phyloP scores from a whole-genome alignment of 2,888 invertebrate species.

The Biston stratarius region DNA sequence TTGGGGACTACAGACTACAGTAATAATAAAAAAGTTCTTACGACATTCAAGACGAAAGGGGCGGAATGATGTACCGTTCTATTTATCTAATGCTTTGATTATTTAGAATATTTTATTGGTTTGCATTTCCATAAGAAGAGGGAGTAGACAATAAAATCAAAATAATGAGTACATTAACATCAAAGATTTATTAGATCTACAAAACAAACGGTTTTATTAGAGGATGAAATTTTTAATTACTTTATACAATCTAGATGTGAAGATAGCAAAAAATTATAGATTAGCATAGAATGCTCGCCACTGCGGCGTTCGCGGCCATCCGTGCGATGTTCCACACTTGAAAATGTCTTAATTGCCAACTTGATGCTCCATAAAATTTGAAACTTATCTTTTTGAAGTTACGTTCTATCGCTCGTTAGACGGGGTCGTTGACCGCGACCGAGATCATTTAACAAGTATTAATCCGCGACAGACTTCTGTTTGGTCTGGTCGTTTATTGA shows the following conservation, averaged over 20 bases:
- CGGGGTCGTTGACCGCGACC: constrained; percentile 69
- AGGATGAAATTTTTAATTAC: constrained; percentile 30
- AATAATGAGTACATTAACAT: constrained; percentile 30
- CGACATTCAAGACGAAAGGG: constrained; percentile 37
- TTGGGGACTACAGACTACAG: constrained; percentile 52
- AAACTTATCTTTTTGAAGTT: constrained; percentile 68
- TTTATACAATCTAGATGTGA: constrained; percentile 17
- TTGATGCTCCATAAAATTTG: constrained; percentile 83
- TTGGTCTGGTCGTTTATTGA: constrained; percentile 17
- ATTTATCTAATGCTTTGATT: constrained; percentile 39
- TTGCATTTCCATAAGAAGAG: constrained; percentile 37
- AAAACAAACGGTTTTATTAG: constrained; percentile 20
- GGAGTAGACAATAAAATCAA: constrained; percentile 34
- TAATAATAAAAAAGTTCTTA: constrained; percentile 53
- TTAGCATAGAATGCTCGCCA: constrained; percentile 47
- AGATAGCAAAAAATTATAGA: constrained; percentile 24
- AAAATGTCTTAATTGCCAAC: constrained; percentile 77
- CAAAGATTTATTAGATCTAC: constrained; percentile 17
- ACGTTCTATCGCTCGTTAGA: constrained; percentile 61
- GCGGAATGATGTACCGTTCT: constrained; percentile 44
- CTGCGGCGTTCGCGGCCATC: constrained; percentile 60
- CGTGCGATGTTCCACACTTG: constrained; percentile 68
- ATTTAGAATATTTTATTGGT: constrained; percentile 29
- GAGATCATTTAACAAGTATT: not conserved
- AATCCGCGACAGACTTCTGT: constrained; percentile 21